Conservation (phyloP, 2,113 vertebrate species). For the Callocephalon fimbriatum region DNA sequence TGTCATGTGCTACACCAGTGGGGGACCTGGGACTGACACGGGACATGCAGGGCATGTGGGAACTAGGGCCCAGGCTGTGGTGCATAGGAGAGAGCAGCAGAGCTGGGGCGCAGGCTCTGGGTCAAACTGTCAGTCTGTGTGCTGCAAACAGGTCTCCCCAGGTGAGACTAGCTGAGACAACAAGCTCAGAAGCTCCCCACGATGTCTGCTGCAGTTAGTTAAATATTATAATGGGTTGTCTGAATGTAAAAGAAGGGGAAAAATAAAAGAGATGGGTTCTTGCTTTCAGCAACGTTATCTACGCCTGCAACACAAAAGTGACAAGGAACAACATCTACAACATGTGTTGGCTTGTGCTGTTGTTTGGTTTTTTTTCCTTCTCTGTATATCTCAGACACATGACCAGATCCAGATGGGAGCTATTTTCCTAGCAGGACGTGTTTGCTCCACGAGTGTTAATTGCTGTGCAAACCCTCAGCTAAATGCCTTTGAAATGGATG, state of each 20-base stretch:
- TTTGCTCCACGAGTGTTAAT: background rate
- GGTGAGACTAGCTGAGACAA: fast-evolving
- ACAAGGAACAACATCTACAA: background rate
- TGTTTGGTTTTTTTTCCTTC: background rate
- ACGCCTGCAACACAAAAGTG: constrained; percentile 36
- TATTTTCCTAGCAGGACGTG: background rate
- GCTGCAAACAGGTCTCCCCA: background rate
- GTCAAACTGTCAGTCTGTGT: background rate
- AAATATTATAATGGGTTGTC: background rate
- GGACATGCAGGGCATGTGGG: background rate
- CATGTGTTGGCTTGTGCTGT: background rate
- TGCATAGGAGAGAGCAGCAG: background rate
- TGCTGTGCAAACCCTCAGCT: background rate
- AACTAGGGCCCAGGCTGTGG: background rate
- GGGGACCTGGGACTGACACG: fast-evolving
- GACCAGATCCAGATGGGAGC: background rate
- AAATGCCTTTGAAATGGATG: background rate
- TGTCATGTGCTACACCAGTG: background rate
- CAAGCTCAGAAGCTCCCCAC: background rate
- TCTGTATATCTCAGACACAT: background rate
- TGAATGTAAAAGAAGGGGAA: background rate
- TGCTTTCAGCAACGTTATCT: background rate
- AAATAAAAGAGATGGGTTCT: background rate
- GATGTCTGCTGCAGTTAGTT: background rate
- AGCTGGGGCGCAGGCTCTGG: background rate